Percentiles rank a stretch among this genome's conserved stretches.
phyloP scores from a whole-genome alignment of 2,113 vertebrate species.

The Grammomys surdaster region DNA sequence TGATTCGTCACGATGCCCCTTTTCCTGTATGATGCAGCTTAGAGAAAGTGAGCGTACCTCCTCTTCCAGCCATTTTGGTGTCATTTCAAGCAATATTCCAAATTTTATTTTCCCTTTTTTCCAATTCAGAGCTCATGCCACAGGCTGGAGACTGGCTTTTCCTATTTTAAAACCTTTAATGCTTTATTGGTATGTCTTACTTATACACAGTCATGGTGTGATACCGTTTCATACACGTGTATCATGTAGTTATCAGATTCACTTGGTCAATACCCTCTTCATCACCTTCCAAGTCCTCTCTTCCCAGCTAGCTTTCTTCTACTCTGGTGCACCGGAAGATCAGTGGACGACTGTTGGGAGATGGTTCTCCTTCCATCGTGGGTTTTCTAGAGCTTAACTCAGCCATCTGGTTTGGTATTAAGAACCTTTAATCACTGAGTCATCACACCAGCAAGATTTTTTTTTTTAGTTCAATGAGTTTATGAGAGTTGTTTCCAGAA shows the following conservation, averaged over 20 bases:
- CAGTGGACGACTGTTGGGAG: neutral
- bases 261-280: too few species aligned
- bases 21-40: neutral
- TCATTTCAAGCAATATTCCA: conserved; percentile 6
- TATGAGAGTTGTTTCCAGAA: neutral
- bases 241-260: neutral
- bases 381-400: neutral
- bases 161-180: neutral
- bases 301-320: neutral
- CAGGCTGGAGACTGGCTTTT: neutral
- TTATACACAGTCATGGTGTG: neutral
- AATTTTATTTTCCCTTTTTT: conserved; percentile 26
- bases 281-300: neutral
- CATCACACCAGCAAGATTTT: neutral
- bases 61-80: neutral
- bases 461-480: neutral
- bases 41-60: neutral
- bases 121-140: neutral
- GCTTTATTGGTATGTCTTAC: neutral
- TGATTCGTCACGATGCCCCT: neutral
- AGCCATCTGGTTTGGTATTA: neutral
- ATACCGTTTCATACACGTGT: neutral
- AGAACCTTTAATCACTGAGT: neutral
- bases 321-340: neutral
- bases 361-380: neutral